phyloP scores from a whole-genome alignment of 23 tunicate species.

The Trididemnum clinides region DNA sequence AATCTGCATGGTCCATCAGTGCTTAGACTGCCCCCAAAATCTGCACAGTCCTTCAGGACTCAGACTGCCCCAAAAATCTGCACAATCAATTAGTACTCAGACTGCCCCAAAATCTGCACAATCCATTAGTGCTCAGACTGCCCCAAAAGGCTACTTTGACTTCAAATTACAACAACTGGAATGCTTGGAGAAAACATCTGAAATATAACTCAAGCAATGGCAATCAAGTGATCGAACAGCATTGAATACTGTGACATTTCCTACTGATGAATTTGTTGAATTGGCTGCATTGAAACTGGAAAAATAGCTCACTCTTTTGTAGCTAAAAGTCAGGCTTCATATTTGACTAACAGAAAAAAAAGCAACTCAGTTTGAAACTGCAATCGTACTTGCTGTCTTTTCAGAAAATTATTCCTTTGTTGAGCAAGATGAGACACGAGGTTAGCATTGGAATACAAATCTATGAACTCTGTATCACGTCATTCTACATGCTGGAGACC shows the following conservation, averaged over 20 bases:
- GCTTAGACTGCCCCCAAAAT: constrained; percentile 23
- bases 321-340: constrained; percentile 25
- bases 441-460: constrained; percentile 19
- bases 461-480: constrained; percentile 1
- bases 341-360: constrained; percentile 12
- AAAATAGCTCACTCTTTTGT: constrained; percentile 23
- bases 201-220: constrained; percentile 33
- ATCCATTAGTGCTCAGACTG: constrained; percentile 7
- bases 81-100: not conserved
- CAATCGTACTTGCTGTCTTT: constrained; percentile 31
- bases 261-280: constrained; percentile 8
- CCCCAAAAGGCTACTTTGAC: no score
- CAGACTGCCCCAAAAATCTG: constrained; percentile 25
- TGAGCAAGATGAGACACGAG: no score
- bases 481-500: not conserved
- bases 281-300: not conserved
- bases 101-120: constrained; percentile 32
- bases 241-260: no score
- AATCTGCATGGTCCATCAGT: constrained; percentile 27
- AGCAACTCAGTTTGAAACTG: not conserved
- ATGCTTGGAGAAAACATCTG: not conserved
- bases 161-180: not conserved
- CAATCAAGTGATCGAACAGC: constrained; percentile 8
- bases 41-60: constrained; percentile 14
- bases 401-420: constrained; percentile 30